phyloP scores from a whole-genome alignment of 2,797 vertebrate species.

The Epinephelus awoara region DNA sequence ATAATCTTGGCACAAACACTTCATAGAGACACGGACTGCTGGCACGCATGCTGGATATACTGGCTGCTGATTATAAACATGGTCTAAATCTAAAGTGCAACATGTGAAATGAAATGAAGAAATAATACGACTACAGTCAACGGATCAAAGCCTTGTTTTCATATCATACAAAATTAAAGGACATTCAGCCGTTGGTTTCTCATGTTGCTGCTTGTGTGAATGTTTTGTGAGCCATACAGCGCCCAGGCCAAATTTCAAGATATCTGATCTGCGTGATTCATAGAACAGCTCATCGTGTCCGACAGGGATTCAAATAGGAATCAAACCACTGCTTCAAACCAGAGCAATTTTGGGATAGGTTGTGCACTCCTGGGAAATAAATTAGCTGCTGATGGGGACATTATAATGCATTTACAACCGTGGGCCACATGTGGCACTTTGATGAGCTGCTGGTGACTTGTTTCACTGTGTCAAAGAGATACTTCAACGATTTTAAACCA shows the following conservation, averaged over 20 bases:
- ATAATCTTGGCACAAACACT: neutral
- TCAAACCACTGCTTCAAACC: neutral
- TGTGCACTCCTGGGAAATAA: constrained; percentile 25
- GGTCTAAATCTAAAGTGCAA: neutral
- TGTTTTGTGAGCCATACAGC: neutral
- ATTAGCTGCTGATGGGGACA: constrained; percentile 34
- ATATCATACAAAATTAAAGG: neutral
- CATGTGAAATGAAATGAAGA: neutral
- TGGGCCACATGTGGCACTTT: neutral
- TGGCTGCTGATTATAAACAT: neutral
- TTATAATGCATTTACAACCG: constrained; percentile 42
- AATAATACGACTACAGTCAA: neutral
- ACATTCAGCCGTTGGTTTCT: neutral
- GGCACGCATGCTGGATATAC: neutral
- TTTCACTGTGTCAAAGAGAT: neutral
- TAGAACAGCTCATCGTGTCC: neutral
- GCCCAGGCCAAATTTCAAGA: neutral
- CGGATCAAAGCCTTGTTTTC: neutral
- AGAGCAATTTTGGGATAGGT: neutral
- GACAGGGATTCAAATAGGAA: neutral
- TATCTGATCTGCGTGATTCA: constrained; percentile 27
- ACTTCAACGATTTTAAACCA: too few relatives aligned
- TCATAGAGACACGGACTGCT: neutral
- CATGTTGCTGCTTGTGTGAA: neutral
- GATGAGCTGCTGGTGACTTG: neutral